Percentiles rank a stretch among this genome's conserved stretches.
phyloP scores from a whole-genome alignment of 2,113 vertebrate species.

The Coreoperca whiteheadi region DNA sequence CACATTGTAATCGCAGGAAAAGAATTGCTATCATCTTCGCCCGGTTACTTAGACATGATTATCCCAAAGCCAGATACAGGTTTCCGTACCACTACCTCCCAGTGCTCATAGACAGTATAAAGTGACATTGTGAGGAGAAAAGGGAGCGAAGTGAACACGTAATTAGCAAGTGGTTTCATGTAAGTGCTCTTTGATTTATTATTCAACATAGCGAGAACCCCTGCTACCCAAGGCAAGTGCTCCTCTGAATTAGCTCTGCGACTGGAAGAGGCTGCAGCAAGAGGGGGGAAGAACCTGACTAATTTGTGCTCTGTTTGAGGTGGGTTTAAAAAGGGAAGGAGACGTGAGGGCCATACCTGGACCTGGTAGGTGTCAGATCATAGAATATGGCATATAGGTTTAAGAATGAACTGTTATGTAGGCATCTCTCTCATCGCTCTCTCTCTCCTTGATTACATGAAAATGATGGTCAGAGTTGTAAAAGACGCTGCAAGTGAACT shows the following conservation, averaged over 20 bases:
- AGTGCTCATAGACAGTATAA: constrained; percentile 63
- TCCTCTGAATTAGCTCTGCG: constrained; percentile 77
- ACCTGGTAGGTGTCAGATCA: constrained; percentile 43
- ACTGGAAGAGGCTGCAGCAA: constrained; percentile 64
- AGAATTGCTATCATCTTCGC: constrained; percentile 69
- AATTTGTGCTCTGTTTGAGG: constrained; percentile 76
- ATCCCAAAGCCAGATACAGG: constrained; percentile 35
- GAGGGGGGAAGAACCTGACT: constrained; percentile 43
- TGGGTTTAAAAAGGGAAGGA: constrained; percentile 69
- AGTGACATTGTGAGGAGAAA: constrained; percentile 67
- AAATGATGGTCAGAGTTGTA: constrained; percentile 36
- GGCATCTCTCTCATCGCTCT: neutral
- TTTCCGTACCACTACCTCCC: constrained; percentile 66
- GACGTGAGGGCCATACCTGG: constrained; percentile 73
- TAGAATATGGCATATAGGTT: constrained; percentile 34
- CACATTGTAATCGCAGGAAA: constrained; percentile 64
- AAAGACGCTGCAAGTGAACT: constrained; percentile 49
- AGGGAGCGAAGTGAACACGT: constrained; percentile 64
- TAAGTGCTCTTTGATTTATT: constrained; percentile 86
- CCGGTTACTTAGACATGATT: constrained; percentile 58
- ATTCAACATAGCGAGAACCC: constrained; percentile 80
- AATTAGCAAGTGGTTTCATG: constrained; percentile 83
- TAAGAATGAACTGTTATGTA: constrained; percentile 25
- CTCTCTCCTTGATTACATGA: constrained; percentile 31
- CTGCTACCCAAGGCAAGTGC: constrained; percentile 73